Percentiles rank a stretch among this genome's conserved stretches.
These are phyloP conservation scores for Brachyopa scutellaris DNA, from an alignment of 2,888 invertebrate genomes.

Conservation along the genomic window DNA sequence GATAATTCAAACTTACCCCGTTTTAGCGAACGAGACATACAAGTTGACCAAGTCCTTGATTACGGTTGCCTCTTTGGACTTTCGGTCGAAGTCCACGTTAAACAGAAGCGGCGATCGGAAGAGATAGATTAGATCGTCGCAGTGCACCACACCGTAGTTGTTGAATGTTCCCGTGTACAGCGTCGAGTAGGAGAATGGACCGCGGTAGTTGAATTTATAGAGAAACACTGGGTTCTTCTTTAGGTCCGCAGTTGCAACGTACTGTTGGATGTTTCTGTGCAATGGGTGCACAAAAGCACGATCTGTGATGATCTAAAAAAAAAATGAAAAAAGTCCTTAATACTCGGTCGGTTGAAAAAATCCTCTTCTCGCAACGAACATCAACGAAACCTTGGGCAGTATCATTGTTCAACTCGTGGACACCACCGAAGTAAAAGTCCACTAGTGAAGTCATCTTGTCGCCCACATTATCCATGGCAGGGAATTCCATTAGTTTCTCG, in stretches of 20 bases:
- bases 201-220: constrained; percentile 83
- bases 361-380: constrained; percentile 72
- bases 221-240: constrained; percentile 81
- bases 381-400: constrained; percentile 77
- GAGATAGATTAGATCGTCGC: constrained; percentile 83
- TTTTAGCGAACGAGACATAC: constrained; percentile 82
- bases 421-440: constrained; percentile 77
- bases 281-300: constrained; percentile 82
- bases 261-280: constrained; percentile 79
- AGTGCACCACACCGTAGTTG: constrained; percentile 82
- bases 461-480: constrained; percentile 50
- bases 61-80: constrained; percentile 78
- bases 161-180: constrained; percentile 79
- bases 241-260: constrained; percentile 73
- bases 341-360: not conserved
- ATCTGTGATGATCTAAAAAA: constrained; percentile 82
- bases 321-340: not conserved
- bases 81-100: constrained; percentile 77
- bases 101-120: constrained; percentile 82
- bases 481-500: constrained; percentile 78
- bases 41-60: constrained; percentile 80
- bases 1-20: constrained; percentile 79
- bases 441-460: constrained; percentile 73
- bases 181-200: constrained; percentile 81
- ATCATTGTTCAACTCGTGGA: constrained; percentile 75